phyloP scores from a whole-genome alignment of 2,113 vertebrate species.

The Butorides virescens region DNA sequence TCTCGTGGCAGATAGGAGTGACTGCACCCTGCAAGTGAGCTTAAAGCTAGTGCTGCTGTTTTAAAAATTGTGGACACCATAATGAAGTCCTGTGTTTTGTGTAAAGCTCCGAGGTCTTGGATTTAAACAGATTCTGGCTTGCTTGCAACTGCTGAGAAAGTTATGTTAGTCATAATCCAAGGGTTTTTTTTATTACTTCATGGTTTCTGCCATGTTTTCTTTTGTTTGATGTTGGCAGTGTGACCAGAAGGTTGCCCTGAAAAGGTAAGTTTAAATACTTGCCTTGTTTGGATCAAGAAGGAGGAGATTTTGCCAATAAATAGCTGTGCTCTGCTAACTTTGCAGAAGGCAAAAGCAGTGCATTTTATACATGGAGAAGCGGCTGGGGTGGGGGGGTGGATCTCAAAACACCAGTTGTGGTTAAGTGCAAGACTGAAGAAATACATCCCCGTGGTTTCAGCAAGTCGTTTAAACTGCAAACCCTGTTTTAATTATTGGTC shows the following conservation, averaged over 20 bases:
- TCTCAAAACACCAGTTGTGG: not conserved
- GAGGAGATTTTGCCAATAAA: not conserved
- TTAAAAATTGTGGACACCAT: not conserved
- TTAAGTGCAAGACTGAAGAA: not conserved
- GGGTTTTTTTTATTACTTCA: not conserved
- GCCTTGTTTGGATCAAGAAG: not conserved
- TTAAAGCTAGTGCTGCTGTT: not conserved
- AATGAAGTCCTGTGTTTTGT: not conserved
- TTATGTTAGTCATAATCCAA: not conserved
- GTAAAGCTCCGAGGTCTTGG: not conserved
- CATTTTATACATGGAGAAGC: not conserved
- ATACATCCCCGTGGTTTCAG: rapidly evolving
- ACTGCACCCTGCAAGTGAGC: not conserved
- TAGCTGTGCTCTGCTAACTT: not conserved
- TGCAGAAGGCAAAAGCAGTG: not conserved
- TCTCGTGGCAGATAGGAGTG: not conserved
- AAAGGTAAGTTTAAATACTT: not conserved
- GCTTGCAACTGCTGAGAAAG: not conserved
- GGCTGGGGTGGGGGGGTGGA: too few species aligned
- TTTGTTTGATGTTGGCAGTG: not conserved
- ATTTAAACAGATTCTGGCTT: not conserved
- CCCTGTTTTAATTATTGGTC: not conserved
- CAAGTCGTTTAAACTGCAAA: rapidly evolving
- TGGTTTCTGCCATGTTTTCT: not conserved
- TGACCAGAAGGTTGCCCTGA: not conserved